phyloP scores from a whole-genome alignment of 2,888 invertebrate species.

The Monochamus alternatus region DNA sequence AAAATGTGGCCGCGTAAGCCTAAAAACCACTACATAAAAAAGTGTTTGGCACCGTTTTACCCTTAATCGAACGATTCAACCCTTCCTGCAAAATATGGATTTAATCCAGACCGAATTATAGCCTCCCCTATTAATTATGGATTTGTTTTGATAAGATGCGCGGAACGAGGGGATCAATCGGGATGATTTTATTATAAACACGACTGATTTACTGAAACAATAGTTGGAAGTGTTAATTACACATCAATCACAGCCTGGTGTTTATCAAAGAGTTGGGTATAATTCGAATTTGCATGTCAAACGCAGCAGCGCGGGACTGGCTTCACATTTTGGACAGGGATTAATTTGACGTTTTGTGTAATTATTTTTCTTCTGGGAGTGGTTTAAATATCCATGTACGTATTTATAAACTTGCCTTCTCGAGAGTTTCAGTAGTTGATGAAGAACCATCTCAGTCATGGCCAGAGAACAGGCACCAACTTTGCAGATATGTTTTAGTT shows the following conservation, averaged over 20 bases:
- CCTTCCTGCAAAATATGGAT: too few species aligned
- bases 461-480: too few species aligned
- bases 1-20: too few species aligned
- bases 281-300: constrained; percentile 33
- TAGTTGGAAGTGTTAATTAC: constrained; percentile 36
- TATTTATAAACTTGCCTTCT: too few species aligned
- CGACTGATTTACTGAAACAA: constrained; percentile 29
- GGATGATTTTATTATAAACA: constrained; percentile 12
- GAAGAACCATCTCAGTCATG: too few species aligned
- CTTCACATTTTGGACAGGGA: neutral
- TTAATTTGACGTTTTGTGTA: constrained; percentile 2
- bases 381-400: neutral
- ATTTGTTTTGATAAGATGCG: neutral
- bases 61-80: too few species aligned
- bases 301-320: neutral
- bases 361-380: constrained; percentile 1
- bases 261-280: constrained; percentile 31
- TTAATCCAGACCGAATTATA: too few species aligned
- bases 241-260: constrained; percentile 27
- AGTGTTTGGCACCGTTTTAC: too few species aligned
- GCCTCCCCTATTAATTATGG: neutral
- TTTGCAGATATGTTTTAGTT: too few species aligned
- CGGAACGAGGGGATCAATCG: neutral
- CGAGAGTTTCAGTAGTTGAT: too few species aligned
- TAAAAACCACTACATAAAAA: too few species aligned